Conservation (phyloP, 2,113 vertebrate species). For the Pavo muticus region DNA sequence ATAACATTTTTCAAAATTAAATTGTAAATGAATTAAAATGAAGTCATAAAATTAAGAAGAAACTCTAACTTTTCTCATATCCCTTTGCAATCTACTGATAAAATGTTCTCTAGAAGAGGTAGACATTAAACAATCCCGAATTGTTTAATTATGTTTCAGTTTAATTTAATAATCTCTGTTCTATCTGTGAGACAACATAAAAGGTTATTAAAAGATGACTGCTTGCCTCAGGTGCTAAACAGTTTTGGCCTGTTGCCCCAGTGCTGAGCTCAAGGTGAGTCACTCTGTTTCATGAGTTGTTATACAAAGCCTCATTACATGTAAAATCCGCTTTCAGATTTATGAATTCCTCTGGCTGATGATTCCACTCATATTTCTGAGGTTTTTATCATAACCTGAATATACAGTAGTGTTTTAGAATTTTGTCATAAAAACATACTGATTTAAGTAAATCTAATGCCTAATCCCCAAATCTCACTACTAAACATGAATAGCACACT, state of each 20-base stretch:
- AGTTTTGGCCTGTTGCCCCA: background rate
- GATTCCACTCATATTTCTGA: background rate
- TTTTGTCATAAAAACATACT: background rate
- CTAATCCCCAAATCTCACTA: background rate
- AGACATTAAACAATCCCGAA: background rate
- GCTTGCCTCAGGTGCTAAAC: background rate
- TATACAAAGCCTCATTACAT: background rate
- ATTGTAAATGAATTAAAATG: background rate
- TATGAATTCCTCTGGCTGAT: background rate
- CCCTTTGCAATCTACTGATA: background rate
- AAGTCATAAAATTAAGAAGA: background rate
- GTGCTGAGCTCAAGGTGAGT: background rate
- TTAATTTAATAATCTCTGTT: conserved; percentile 32
- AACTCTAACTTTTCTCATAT: background rate
- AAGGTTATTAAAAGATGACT: conserved; percentile 13
- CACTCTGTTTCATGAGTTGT: background rate
- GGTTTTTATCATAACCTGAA: background rate
- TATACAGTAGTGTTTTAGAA: background rate
- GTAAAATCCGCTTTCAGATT: background rate
- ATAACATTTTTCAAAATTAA: conserved; percentile 11
- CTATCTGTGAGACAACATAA: conserved; percentile 1
- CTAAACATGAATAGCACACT: background rate
- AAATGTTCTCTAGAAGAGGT: background rate
- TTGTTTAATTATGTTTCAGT: background rate
- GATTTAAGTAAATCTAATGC: background rate